phyloP scores from a whole-genome alignment of 2,113 vertebrate species.

The Actenoides hombroni region DNA sequence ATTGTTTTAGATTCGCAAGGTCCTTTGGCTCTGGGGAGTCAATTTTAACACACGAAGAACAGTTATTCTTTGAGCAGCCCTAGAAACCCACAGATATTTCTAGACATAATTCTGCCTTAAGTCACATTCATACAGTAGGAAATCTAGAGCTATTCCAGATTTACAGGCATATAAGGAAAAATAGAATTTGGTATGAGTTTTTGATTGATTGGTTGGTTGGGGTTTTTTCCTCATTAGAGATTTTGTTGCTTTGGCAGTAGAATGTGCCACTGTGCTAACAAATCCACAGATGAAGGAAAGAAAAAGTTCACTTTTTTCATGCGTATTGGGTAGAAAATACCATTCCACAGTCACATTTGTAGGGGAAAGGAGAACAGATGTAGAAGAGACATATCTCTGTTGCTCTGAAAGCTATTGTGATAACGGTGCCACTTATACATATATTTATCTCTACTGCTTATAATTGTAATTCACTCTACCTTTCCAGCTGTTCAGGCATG shows the following conservation, averaged over 20 bases:
- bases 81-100: conserved; percentile 23
- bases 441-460: not conserved
- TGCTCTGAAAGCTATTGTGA: not conserved
- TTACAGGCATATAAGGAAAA: not conserved
- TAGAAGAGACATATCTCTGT: conserved; percentile 15
- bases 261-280: not conserved
- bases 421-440: not conserved
- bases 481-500: conserved; percentile 54
- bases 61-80: not conserved
- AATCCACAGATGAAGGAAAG: not conserved
- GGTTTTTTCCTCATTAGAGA: not conserved
- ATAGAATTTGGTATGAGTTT: not conserved
- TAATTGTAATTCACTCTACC: conserved; percentile 8
- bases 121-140: not conserved
- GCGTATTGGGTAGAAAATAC: not conserved
- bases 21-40: not conserved
- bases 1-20: not conserved
- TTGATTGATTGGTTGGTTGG: not conserved
- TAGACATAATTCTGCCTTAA: not conserved
- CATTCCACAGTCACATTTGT: not conserved
- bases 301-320: not conserved
- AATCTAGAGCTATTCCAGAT: conserved; percentile 20
- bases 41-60: not conserved
- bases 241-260: not conserved
- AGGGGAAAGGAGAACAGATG: conserved; percentile 27